Evolutionary conservation across 1,140 invertebrate genomes (phyloP).

Genomic region (Drosophila prosaltans): DNA sequence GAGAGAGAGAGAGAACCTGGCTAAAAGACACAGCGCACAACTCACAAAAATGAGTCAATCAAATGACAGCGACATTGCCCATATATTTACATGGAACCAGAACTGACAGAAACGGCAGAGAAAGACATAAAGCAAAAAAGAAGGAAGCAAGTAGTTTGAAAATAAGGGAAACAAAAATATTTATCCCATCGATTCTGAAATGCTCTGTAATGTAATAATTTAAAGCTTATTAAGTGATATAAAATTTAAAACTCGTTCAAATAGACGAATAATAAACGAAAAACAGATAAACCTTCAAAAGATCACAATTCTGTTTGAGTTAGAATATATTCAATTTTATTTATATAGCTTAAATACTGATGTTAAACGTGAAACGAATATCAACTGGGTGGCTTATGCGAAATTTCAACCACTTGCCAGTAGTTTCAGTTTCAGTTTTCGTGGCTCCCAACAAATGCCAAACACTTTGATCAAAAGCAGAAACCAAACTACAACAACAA

Average conservation of each 20-base stretch:
- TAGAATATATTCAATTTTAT: no score
- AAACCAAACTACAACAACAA: constrained; percentile 40
- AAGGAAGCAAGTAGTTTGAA: not conserved
- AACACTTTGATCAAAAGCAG: constrained; percentile 71
- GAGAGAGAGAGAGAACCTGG: not conserved
- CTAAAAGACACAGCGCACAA: constrained; percentile 37
- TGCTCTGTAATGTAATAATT: not conserved
- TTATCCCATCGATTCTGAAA: not conserved
- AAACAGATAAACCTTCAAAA: no score
- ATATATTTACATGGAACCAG: constrained; percentile 56
- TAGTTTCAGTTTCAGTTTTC: constrained; percentile 21
- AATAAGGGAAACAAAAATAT: not conserved
- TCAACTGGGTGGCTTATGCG: constrained; percentile 37
- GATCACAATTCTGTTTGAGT: no score
- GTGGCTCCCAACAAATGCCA: constrained; percentile 58
- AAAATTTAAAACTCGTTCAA: no score
- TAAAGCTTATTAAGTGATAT: no score
- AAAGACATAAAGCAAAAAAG: not conserved
- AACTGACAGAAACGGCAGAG: not conserved
- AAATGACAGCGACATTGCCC: constrained; percentile 55
- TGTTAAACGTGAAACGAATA: no score
- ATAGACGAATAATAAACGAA: no score
- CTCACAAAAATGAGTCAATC: constrained; percentile 77
- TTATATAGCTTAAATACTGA: no score
- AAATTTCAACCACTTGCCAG: constrained; percentile 72